These are phyloP conservation scores for Edolisoma coerulescens DNA, from an alignment of 2,113 vertebrate species.

Conservation along the genomic window DNA sequence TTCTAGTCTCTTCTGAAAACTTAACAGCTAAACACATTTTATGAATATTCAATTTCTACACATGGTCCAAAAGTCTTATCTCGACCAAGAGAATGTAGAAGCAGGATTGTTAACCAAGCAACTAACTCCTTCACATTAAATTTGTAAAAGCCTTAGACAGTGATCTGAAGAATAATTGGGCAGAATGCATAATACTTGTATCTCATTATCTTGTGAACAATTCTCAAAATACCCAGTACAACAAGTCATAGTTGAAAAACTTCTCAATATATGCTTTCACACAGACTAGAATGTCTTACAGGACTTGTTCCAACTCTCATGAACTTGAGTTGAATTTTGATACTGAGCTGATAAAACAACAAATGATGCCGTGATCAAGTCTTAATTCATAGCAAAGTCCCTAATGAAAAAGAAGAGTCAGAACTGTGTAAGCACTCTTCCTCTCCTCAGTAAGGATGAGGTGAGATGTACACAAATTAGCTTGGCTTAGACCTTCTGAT, in stretches of 20 bases:
- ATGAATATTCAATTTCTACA: background rate
- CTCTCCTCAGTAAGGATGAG: background rate
- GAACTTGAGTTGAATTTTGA: background rate
- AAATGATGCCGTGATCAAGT: background rate
- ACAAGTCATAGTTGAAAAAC: background rate
- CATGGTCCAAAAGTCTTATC: background rate
- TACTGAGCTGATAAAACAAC: background rate
- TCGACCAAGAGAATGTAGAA: background rate
- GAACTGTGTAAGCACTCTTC: background rate
- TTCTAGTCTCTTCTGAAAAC: background rate
- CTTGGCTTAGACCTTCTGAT: background rate
- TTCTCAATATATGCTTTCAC: background rate
- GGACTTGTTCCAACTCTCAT: background rate
- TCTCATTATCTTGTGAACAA: background rate
- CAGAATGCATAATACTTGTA: background rate
- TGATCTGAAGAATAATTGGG: background rate
- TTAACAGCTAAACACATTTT: background rate
- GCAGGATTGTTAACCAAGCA: background rate
- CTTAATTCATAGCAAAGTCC: background rate
- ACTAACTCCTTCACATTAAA: background rate
- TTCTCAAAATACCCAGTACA: background rate
- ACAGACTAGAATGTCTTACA: background rate
- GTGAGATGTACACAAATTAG: background rate
- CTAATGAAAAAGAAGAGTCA: background rate
- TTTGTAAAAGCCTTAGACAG: background rate